Conservation (phyloP, 2,888 invertebrate genomes). For the Troglohyphantes excavatus region DNA sequence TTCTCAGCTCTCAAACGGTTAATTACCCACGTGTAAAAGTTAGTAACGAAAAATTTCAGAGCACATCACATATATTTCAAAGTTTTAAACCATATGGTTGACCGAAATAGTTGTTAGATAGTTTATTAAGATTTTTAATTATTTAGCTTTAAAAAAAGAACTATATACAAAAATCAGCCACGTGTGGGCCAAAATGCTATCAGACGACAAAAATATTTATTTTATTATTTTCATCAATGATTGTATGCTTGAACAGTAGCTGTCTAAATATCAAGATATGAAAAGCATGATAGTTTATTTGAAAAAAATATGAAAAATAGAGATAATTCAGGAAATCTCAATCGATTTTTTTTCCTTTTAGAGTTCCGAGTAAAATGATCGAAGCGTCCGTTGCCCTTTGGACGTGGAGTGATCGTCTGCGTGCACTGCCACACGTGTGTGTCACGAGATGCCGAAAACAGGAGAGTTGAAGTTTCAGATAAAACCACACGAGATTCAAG, state of each 20-base stretch:
- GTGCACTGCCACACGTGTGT: background rate
- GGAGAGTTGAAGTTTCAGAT: background rate
- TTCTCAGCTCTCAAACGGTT: too few species aligned
- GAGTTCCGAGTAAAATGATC: background rate
- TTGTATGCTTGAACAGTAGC: background rate
- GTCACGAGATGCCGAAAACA: background rate
- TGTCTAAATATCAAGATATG: background rate
- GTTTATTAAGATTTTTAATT: too few species aligned
- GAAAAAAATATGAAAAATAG: background rate
- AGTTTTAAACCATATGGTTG: too few species aligned
- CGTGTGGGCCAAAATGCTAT: background rate
- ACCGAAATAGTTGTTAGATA: too few species aligned
- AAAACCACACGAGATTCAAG: too few species aligned
- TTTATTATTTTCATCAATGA: background rate
- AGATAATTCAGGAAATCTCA: background rate
- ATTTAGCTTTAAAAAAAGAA: too few species aligned
- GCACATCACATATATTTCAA: too few species aligned
- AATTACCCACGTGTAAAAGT: too few species aligned
- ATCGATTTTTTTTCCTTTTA: conserved; percentile 7
- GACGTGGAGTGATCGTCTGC: conserved; percentile 7
- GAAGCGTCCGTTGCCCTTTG: background rate
- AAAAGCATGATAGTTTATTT: background rate
- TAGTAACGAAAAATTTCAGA: too few species aligned
- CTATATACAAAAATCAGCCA: too few species aligned
- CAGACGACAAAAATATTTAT: background rate